Conservation (phyloP, 1,140 invertebrate species). For the Magallana ariakensis region DNA sequence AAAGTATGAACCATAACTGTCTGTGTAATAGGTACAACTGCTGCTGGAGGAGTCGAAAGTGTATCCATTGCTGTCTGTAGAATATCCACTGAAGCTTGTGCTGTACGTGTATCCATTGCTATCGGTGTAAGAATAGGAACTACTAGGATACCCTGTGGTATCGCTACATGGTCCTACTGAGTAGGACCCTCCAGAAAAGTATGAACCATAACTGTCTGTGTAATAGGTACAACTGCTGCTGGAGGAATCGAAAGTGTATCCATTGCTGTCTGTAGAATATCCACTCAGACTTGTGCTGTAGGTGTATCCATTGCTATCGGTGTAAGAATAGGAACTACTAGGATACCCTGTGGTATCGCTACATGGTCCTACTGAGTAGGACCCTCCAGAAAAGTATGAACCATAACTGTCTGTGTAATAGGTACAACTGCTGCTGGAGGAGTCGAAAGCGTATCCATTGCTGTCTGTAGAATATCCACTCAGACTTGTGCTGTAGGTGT, state of each 20-base stretch:
- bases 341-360: neutral
- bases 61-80: neutral
- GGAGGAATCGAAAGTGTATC: neutral
- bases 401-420: neutral
- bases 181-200: neutral
- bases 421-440: neutral
- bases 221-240: neutral
- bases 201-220: neutral
- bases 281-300: neutral
- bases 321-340: neutral
- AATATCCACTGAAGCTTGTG: neutral
- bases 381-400: neutral
- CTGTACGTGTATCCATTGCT: neutral
- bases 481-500: neutral
- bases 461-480: neutral
- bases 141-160: neutral
- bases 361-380: neutral
- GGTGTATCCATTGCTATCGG: neutral
- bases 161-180: constrained; percentile 3
- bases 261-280: neutral
- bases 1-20: neutral
- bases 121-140: neutral
- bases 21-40: constrained; percentile 6
- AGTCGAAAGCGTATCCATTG: neutral
- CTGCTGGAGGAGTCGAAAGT: neutral